Percentiles rank a stretch among this genome's conserved stretches.
Conservation (phyloP, 2,797 vertebrate genomes). For the Sebastes hubbsi region DNA sequence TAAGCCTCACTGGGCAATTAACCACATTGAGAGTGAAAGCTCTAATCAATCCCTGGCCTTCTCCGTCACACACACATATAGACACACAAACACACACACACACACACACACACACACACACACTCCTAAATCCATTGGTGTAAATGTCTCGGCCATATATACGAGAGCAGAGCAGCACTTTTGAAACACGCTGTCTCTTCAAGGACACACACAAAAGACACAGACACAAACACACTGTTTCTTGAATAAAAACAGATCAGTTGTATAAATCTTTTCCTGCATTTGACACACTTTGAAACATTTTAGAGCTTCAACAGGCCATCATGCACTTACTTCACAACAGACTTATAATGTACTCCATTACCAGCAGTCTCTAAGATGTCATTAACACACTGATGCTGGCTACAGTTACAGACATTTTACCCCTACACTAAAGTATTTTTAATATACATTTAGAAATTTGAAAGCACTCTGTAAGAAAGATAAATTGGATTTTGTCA, state of each 20-base stretch:
- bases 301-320: not conserved
- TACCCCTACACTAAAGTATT: not conserved
- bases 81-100: slow-evolving; percentile 23
- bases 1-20: slow-evolving; percentile 86
- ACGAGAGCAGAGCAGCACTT: slow-evolving; percentile 30
- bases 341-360: not conserved
- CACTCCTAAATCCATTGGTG: slow-evolving; percentile 42
- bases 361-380: not conserved
- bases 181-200: slow-evolving; percentile 41
- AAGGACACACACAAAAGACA: slow-evolving; percentile 38
- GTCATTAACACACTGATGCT: not conserved
- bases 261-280: not conserved
- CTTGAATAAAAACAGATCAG: not conserved
- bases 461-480: not conserved
- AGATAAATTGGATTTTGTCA: not conserved
- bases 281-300: not conserved
- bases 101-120: slow-evolving; percentile 22
- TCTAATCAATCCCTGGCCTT: slow-evolving; percentile 85
- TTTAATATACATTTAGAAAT: not conserved
- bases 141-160: slow-evolving; percentile 59
- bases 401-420: not conserved
- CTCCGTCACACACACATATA: slow-evolving; percentile 66
- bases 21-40: slow-evolving; percentile 86
- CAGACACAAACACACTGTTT: not conserved
- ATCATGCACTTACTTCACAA: not conserved